phyloP scores from a whole-genome alignment of 2,888 invertebrate species.

The Macropis europaea region DNA sequence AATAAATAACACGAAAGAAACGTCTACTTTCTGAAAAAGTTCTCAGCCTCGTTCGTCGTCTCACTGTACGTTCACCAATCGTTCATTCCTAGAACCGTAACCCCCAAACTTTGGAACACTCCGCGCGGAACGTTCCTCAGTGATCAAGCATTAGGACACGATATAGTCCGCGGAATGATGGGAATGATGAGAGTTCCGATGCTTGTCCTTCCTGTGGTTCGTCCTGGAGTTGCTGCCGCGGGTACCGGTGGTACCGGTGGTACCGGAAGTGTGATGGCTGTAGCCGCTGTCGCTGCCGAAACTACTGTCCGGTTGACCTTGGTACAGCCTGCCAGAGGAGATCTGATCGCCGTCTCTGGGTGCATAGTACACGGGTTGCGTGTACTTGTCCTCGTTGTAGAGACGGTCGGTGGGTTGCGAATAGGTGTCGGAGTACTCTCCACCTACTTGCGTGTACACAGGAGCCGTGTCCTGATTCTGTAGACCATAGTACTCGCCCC shows the following conservation, averaged over 20 bases:
- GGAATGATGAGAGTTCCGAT: conserved; percentile 73
- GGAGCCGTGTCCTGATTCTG: conserved; percentile 70
- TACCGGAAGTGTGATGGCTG: conserved; percentile 89
- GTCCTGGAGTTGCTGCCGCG: conserved; percentile 71
- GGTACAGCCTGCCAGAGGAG: conserved; percentile 71
- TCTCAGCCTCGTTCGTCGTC: too few relatives aligned
- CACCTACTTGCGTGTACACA: conserved; percentile 72
- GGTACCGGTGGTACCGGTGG: conserved; percentile 81
- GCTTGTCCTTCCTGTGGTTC: conserved; percentile 74
- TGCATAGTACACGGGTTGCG: conserved; percentile 74
- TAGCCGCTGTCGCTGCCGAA: conserved; percentile 93
- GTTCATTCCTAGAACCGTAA: too few relatives aligned
- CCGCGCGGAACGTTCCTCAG: neutral
- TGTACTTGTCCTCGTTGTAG: conserved; percentile 74
- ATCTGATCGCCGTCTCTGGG: conserved; percentile 70
- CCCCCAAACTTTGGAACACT: neutral
- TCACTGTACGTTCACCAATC: neutral
- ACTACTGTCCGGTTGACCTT: conserved; percentile 82
- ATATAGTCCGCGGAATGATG: conserved; percentile 75
- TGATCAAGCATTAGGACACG: conserved; percentile 66
- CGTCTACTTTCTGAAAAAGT: conserved; percentile 22
- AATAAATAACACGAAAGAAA: conserved; percentile 34
- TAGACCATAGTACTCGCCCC: conserved; percentile 71
- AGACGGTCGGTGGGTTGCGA: conserved; percentile 75
- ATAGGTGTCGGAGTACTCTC: conserved; percentile 75